Base-by-base conservation (phyloP, 2,113 vertebrate species). In the Saguinus midas region DNA sequence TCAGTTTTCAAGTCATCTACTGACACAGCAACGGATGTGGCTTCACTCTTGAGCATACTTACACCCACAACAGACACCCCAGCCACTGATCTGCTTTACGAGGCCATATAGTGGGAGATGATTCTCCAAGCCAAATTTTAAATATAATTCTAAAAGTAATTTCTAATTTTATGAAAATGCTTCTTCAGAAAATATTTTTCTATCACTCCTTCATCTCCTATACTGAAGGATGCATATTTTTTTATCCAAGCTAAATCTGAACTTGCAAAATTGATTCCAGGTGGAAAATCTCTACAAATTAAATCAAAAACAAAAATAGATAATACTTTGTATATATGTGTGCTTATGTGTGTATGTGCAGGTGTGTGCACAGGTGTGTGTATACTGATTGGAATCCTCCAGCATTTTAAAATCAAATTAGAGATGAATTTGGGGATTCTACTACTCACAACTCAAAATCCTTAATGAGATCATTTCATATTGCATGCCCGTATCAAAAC, bases 161-260 rank as follows among this genome's bases (percentile, higher is more conserved):
- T 98, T 98, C 98, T 98, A 98, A 97, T 98, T 98, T 98, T 99
- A 99, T 98, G 99, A 98, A 99, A 99, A 98, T 82, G 96, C 97
- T 98, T 98, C 90, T 97, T 97, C 97, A 98, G 98, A 99, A 98
- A 99, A 98, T 99, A 98, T 64, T 96, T 97, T 97, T 98, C 97
- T 98, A 97, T 99, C 97, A 96, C 95, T 98, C 98, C 98, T 97
- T 96, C 98, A 75, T 96, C 98, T 98, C 97, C 96, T 97, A 87
- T 95, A 43, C 95, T 8, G 97, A 99, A 98, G 97, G 98, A 98
- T 97, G 95, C 92, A 95, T 98, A 98, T 96, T 88, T 86, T 90
- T 90, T 87, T 64, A 64, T 64, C 78, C 97, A 98, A 98, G 32
- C 98, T 98, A 98, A 96, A 98, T 98, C 98, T 98, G 98, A 99